phyloP scores from a whole-genome alignment of 35 echinoderm and acorn worm genomes.

The Lytechinus variegatus region DNA sequence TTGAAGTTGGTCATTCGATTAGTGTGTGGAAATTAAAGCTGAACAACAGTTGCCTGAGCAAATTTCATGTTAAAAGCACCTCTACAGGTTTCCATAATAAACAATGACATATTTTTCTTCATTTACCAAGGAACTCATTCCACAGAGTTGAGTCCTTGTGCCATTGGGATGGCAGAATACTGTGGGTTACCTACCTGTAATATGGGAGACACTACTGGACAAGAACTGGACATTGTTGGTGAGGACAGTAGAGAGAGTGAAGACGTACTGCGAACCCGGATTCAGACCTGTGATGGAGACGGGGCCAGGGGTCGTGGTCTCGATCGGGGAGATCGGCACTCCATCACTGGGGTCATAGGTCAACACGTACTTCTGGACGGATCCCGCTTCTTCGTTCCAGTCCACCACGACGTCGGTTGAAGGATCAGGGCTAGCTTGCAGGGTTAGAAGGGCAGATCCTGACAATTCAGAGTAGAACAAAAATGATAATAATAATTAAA shows the following conservation, averaged over 20 bases:
- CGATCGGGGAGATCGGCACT: background rate
- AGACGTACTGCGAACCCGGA: constrained; percentile 57
- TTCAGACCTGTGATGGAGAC: constrained; percentile 6
- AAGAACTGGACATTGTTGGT: constrained; percentile 15
- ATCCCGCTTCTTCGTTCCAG: constrained; percentile 1
- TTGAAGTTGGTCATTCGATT: too few relatives aligned
- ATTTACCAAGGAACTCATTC: too few relatives aligned
- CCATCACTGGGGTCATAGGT: constrained; percentile 28
- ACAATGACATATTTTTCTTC: too few relatives aligned
- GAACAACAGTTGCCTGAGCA: too few relatives aligned
- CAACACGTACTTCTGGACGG: background rate
- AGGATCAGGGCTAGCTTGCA: background rate
- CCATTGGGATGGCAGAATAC: too few relatives aligned
- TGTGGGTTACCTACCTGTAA: background rate
- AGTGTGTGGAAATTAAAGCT: too few relatives aligned
- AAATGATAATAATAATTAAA: background rate
- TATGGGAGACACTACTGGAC: background rate
- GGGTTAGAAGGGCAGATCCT: background rate
- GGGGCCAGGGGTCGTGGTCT: background rate
- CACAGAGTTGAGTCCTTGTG: too few relatives aligned
- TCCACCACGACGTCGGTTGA: background rate
- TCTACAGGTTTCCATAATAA: too few relatives aligned
- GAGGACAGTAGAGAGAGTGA: background rate
- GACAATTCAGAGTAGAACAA: background rate
- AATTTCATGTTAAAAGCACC: too few relatives aligned